phyloP scores from a whole-genome alignment of 1,140 invertebrate species.

The Dreissena polymorpha region DNA sequence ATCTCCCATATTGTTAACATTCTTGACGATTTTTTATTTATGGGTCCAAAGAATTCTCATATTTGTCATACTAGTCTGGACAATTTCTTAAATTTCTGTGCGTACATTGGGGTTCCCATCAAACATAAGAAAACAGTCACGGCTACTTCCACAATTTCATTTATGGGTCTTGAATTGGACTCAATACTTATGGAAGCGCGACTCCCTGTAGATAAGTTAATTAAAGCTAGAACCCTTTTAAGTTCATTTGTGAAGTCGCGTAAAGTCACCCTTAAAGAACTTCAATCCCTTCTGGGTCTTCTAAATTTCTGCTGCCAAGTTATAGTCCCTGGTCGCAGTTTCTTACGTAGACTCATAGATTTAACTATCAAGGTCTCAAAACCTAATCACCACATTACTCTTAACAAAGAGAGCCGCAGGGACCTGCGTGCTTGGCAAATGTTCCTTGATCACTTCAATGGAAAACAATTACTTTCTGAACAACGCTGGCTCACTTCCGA shows the following conservation, averaged over 20 bases:
- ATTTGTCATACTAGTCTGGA: conserved; percentile 17
- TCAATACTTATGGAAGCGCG: conserved; percentile 12
- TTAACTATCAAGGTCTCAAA: conserved; percentile 29
- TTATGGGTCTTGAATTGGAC: conserved; percentile 36
- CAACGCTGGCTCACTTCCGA: conserved; percentile 24
- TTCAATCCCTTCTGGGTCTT: conserved; percentile 37
- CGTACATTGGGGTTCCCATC: conserved; percentile 17
- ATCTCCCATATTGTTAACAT: conserved; percentile 36
- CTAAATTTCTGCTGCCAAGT: conserved; percentile 46
- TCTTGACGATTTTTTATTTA: conserved; percentile 57
- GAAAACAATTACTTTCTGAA: conserved; percentile 30
- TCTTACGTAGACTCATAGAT: conserved; percentile 38
- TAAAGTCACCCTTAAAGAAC: conserved; percentile 31
- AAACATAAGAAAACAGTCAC: conserved; percentile 16
- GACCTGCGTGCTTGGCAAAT: conserved; percentile 31
- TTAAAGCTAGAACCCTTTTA: not conserved
- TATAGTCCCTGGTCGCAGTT: conserved; percentile 24
- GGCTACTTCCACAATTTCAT: conserved; percentile 7
- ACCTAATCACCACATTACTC: conserved; percentile 36
- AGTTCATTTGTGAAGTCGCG: no score
- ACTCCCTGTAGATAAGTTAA: conserved; percentile 15
- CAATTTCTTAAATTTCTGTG: conserved; percentile 29
- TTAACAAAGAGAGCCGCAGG: conserved; percentile 22
- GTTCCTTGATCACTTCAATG: conserved; percentile 50
- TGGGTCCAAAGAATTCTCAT: conserved; percentile 1